phyloP scores from a whole-genome alignment of 2,797 vertebrate species.

The Rhinella marina region DNA sequence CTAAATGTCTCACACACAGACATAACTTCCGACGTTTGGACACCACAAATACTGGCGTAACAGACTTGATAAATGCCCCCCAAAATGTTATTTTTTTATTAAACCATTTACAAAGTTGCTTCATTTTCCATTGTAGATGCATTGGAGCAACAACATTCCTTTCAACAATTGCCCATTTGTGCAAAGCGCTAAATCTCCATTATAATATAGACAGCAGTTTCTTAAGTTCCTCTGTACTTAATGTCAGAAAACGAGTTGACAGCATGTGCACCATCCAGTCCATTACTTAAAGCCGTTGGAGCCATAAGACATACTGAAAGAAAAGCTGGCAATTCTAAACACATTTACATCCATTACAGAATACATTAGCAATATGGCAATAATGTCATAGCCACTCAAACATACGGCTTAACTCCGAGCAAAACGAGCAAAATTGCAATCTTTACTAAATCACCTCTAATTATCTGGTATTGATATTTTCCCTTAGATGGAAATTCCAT shows the following conservation, averaged over 20 bases:
- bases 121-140: not conserved
- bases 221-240: not conserved
- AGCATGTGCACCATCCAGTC: not conserved
- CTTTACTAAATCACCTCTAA: not conserved
- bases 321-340: not conserved
- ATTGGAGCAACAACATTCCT: not conserved
- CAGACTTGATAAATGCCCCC: no score
- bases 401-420: not conserved
- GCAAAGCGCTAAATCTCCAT: not conserved
- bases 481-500: not conserved
- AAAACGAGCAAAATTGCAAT: not conserved
- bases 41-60: no score
- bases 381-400: not conserved
- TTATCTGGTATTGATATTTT: constrained; percentile 10
- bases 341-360: not conserved
- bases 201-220: not conserved
- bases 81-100: no score
- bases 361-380: not conserved
- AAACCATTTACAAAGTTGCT: no score
- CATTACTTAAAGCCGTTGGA: not conserved
- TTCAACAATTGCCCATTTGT: not conserved
- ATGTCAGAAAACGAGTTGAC: not conserved
- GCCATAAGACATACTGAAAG: not conserved
- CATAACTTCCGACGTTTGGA: no score
- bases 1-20: no score